Evolutionary conservation across 2,797 vertebrate genomes (phyloP).

Genomic region (Gymnoscopelus microlampas): DNA sequence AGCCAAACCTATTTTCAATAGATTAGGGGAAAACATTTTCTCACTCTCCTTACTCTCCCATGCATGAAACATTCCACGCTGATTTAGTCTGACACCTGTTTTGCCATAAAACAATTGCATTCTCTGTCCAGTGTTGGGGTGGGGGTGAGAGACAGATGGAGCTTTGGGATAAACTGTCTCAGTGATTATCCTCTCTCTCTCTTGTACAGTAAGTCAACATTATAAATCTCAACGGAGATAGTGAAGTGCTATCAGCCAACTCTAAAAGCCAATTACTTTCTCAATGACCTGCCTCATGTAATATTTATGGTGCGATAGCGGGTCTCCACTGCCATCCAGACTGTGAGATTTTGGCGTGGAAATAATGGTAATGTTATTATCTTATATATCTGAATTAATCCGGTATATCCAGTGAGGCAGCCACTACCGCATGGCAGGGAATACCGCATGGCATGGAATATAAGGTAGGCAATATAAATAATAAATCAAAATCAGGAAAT

Average conservation of each 20-base stretch:
- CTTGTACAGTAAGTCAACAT: conserved; percentile 75
- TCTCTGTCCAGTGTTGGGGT: conserved; percentile 44
- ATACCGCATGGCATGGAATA: no score
- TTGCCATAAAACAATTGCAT: conserved; percentile 62
- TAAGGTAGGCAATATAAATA: background rate
- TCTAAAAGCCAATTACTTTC: conserved; percentile 77
- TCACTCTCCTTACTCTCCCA: conserved; percentile 46
- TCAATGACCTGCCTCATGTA: conserved; percentile 70
- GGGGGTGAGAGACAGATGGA: conserved; percentile 62
- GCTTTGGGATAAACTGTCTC: conserved; percentile 66
- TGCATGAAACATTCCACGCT: conserved; percentile 51
- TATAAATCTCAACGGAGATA: conserved; percentile 70
- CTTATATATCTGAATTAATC: conserved; percentile 40
- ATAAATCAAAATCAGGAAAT: conserved; percentile 34
- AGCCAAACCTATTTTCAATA: conserved; percentile 63
- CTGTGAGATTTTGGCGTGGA: conserved; percentile 49
- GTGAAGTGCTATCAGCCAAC: conserved; percentile 61
- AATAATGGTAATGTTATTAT: conserved; percentile 48
- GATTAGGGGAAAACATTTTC: conserved; percentile 41
- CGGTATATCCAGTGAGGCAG: conserved; percentile 5
- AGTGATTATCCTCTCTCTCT: conserved; percentile 68
- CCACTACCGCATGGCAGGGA: background rate
- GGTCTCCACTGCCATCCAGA: conserved; percentile 44
- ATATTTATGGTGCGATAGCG: conserved; percentile 68
- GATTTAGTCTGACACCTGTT: conserved; percentile 68